Conservation (phyloP, 2,888 invertebrate genomes). For the Epirrhoe tristata region DNA sequence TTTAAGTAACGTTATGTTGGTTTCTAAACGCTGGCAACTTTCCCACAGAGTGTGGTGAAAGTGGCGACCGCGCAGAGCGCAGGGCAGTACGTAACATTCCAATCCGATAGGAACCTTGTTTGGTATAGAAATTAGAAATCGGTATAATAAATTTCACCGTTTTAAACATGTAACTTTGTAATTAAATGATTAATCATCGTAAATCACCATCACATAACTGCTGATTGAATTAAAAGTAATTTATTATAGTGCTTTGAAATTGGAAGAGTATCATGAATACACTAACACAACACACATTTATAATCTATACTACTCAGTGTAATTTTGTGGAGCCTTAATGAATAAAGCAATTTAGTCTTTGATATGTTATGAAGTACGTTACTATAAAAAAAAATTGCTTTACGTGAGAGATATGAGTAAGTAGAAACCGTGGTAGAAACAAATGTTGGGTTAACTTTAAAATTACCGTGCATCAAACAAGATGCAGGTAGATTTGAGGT, state of each 20-base stretch:
- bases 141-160: slow-evolving; percentile 48
- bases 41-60: slow-evolving; percentile 79
- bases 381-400: too few species aligned
- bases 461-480: not conserved
- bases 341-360: not conserved
- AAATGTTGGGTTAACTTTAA: not conserved
- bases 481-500: not conserved
- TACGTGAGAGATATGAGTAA: too few species aligned
- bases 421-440: not conserved
- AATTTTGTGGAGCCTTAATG: not conserved
- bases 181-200: slow-evolving; percentile 23
- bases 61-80: slow-evolving; percentile 65
- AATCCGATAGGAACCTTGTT: slow-evolving; percentile 70
- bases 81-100: slow-evolving; percentile 73
- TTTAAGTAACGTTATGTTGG: slow-evolving; percentile 64
- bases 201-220: slow-evolving; percentile 10
- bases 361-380: not conserved
- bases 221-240: slow-evolving; percentile 11
- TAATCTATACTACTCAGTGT: not conserved
- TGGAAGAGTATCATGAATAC: not conserved
- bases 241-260: not conserved
- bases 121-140: slow-evolving; percentile 54
- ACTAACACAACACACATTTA: not conserved
- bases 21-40: slow-evolving; percentile 79
- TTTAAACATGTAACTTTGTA: slow-evolving; percentile 22